Conservation (phyloP, 1,140 invertebrate species). For the Rhyzopertha dominica region DNA sequence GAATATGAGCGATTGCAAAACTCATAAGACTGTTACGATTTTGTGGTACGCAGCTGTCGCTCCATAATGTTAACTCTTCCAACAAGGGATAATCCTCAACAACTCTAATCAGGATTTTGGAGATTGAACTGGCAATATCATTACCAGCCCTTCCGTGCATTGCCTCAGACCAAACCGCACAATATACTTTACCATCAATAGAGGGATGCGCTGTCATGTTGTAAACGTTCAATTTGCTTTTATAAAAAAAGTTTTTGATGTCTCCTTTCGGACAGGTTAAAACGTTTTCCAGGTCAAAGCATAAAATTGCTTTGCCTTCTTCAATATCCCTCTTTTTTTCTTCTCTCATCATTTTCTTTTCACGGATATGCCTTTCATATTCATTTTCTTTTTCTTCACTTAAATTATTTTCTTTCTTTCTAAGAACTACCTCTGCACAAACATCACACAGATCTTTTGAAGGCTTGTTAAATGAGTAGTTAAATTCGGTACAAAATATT, state of each 20-base stretch:
- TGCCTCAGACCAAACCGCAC: conserved; percentile 25
- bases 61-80: conserved; percentile 28
- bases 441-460: conserved; percentile 24
- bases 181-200: conserved; percentile 23
- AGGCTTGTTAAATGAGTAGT: conserved; percentile 18
- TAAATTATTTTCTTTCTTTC: conserved; percentile 5
- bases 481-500: conserved; percentile 12
- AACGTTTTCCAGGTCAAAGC: conserved; percentile 33
- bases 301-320: conserved; percentile 15
- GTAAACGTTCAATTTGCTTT: conserved; percentile 29
- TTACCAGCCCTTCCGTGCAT: conserved; percentile 25
- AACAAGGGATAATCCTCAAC: conserved; percentile 13
- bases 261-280: conserved; percentile 25
- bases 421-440: conserved; percentile 18
- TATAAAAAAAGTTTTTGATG: conserved; percentile 25
- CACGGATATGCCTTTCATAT: conserved; percentile 6
- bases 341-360: conserved; percentile 8
- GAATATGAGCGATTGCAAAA: conserved; percentile 23
- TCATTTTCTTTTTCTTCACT: conserved; percentile 9
- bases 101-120: conserved; percentile 25
- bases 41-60: conserved; percentile 33
- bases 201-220: conserved; percentile 28
- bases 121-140: conserved; percentile 28
- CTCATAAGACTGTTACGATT: conserved; percentile 33
- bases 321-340: conserved; percentile 19